phyloP scores from a whole-genome alignment of 2,113 vertebrate species.

The Oophaga pumilio region DNA sequence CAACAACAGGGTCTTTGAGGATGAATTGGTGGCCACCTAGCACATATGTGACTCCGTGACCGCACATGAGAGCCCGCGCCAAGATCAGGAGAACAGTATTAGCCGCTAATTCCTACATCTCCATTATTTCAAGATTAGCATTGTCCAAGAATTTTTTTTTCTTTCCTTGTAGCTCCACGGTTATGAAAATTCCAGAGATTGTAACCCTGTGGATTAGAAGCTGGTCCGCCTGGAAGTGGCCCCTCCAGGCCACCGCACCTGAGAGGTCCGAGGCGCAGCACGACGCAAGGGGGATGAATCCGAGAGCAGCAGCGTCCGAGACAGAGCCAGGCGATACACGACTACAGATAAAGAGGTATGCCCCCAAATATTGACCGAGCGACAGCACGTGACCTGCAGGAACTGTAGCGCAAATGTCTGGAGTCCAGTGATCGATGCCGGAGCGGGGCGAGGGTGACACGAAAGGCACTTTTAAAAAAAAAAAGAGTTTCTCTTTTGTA shows the following conservation, averaged over 20 bases:
- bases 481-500: no score
- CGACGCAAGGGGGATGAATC: not conserved
- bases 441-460: no score
- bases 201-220: not conserved
- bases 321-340: not conserved
- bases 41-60: not conserved
- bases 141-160: not conserved
- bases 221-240: not conserved
- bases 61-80: not conserved
- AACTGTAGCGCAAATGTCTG: not conserved
- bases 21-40: not conserved
- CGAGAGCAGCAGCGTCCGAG: no score
- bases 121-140: slow-evolving; percentile 18
- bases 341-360: no score
- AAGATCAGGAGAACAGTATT: slow-evolving; percentile 15
- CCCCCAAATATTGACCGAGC: not conserved
- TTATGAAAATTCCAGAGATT: slow-evolving; percentile 17
- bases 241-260: slow-evolving; percentile 29
- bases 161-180: not conserved
- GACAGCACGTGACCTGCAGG: not conserved
- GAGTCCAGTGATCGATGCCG: not conserved
- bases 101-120: slow-evolving; percentile 17
- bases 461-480: no score
- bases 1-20: slow-evolving; percentile 15
- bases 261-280: slow-evolving; percentile 17